These are phyloP conservation scores for Aptenodytes forsteri DNA, from an alignment of 2,113 vertebrate genomes.

Conservation along the genomic window DNA sequence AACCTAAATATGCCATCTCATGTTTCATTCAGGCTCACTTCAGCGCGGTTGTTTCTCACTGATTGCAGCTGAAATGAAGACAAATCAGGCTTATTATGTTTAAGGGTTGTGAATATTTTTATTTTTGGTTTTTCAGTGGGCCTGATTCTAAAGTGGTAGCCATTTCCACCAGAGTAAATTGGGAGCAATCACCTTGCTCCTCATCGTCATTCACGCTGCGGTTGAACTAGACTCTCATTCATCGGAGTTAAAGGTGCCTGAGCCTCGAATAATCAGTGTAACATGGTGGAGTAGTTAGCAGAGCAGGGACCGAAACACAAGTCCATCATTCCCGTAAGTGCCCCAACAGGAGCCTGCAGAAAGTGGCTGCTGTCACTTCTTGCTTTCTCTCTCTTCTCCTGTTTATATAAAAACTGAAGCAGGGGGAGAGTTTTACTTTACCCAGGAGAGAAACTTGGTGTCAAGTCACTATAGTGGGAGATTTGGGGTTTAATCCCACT, in stretches of 20 bases:
- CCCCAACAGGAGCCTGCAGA: background rate
- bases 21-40: constrained; percentile 54
- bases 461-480: background rate
- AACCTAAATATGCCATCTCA: constrained; percentile 34
- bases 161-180: constrained; percentile 1
- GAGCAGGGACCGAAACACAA: background rate
- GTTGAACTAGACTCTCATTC: background rate
- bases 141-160: constrained; percentile 51
- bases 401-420: background rate
- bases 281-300: background rate
- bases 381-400: background rate
- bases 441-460: background rate
- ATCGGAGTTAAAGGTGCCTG: background rate
- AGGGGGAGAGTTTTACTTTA: background rate
- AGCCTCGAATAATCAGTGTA: background rate
- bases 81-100: constrained; percentile 56
- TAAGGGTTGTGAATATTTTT: constrained; percentile 49
- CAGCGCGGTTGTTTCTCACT: background rate
- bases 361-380: background rate
- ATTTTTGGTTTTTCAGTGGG: constrained; percentile 19
- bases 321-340: background rate
- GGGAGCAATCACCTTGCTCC: constrained; percentile 39
- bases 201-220: background rate
- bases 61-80: constrained; percentile 54
- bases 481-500: background rate